Evolutionary conservation across 2,113 vertebrate genomes (phyloP), one percentile per base, ranked within the genome.

Genomic region (Poicephalus gulielmi): DNA sequence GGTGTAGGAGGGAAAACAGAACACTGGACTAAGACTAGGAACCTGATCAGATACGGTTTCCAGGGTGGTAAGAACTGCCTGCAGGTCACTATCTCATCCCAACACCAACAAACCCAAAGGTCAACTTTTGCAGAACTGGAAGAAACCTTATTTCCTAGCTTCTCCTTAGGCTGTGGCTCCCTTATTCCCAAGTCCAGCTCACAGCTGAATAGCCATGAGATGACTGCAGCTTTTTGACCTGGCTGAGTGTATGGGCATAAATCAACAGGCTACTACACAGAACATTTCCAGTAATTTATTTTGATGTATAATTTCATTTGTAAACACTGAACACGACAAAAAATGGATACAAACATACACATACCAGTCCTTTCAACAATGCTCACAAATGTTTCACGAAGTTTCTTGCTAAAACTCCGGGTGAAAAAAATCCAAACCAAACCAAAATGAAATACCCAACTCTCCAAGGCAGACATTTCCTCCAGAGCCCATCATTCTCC

Each of bases 281-380:
- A 86, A 73, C 0, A 59, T 28, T 82, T 89, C 60, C 80, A 67
- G 47, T 83, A 4, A 74, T 97, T 97, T 95, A 97, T 94, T 97
- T 94, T 75, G 17, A 88, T 60, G 85, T 31, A 75, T 55, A 86
- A 86, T 47, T 75, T 39, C 68, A 94, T 55, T 83, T 95, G 60
- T 39, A 95, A 89, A 95, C 82, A 93, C 20, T 85, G 70, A 83
- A 49, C 64, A 92, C 2, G 14, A 86, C 91, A 67, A 50, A 91
- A 91, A 96, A 68, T 33, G n/a, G 92, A 87, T 57, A 83, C 44
- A 86, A 43, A 73, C 67, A 81, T 49, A 85, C 44, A 62, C 46
- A 18, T 31, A 17, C 16, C 41, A 88, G 23, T 86, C 46, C 62
- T 86, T 87, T 84, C 49, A 76, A 89, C 74, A 88, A 64, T 83